Evolutionary conservation across 2,888 invertebrate genomes (phyloP), one percentile per base, ranked within the genome.

Genomic region (Chromoteleia sp.): DNA sequence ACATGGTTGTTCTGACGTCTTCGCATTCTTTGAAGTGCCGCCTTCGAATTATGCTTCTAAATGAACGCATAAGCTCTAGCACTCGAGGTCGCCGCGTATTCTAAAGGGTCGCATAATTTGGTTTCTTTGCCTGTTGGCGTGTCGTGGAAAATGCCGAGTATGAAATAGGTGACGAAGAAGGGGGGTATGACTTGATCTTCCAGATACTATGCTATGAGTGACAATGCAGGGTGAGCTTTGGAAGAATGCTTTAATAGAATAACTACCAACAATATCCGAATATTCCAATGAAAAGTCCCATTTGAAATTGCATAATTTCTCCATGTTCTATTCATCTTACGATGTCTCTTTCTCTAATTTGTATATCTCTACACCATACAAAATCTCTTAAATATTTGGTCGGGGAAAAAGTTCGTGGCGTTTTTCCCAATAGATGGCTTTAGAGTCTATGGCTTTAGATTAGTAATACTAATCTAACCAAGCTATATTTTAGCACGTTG

Each of bases 211-310:
- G 82, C 84, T 80, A 81, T 83, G 84, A 81, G 67, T 82, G 85
- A 86, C 82, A 63, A 59, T 78, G 82, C n/a, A 84, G 85, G 84
- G 85, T 84, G 86, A 73, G 79, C 80, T 81, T 82, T 84, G 82
- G 81, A 83, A 84, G 85, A 86, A 85, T 83, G 83, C 61, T 81
- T 84, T 87, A 88, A 89, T 89, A 89, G 89, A 90, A 88, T 88
- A 89, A 88, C 65, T 75, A 75, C 56, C 59, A 41, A 65, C 63
- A 59, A 61, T 65, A 59, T 58, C 39, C 52, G 2, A 45, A 5
- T 48, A 15, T 33, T 14, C 6, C 17, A 10, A 21, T 3, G 25
- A 33, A 54, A 68, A 15, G 41, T 52, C 52, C 41, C 52, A 41
- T 52, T 41, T 41, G 50, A n/a, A 5, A 19, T 6, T 56, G 67